A percentile compares a stretch with the other conserved stretches of the same genome.
Conservation (phyloP, 2,888 invertebrate species). For the Gastracanthus pulcherrimus region DNA sequence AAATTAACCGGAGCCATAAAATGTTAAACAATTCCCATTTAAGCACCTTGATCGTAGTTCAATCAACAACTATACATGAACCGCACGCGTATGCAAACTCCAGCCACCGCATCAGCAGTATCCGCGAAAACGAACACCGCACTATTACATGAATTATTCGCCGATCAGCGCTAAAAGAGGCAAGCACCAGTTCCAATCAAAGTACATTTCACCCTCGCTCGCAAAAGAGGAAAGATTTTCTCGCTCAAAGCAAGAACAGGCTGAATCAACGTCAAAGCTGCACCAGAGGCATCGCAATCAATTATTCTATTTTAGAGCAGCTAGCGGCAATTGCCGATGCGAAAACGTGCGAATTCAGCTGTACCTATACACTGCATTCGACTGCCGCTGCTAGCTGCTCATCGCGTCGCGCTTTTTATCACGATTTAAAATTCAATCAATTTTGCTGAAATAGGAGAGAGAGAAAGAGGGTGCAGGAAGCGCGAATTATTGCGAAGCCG, state of each 20-base stretch:
- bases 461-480: neutral
- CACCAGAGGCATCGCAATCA: too few species aligned
- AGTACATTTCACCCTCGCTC: neutral
- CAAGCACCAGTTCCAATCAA: neutral
- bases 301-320: conserved; percentile 15
- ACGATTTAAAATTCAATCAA: conserved; percentile 38
- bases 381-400: neutral
- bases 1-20: too few species aligned
- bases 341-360: conserved; percentile 25
- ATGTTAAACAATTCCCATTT: too few species aligned
- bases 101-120: too few species aligned
- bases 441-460: neutral
- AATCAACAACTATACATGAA: too few species aligned
- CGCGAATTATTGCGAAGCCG: neutral
- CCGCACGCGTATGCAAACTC: too few species aligned
- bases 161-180: neutral
- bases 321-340: neutral
- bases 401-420: neutral
- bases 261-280: neutral
- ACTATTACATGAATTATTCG: neutral
- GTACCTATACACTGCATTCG: neutral
- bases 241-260: neutral
- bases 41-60: too few species aligned
- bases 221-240: neutral
- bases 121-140: neutral